A percentile compares a stretch with the other conserved stretches of the same genome.
These are phyloP conservation scores for Schizopygopsis pylzovi DNA, from an alignment of 2,797 vertebrate genomes.

Conservation along the genomic window DNA sequence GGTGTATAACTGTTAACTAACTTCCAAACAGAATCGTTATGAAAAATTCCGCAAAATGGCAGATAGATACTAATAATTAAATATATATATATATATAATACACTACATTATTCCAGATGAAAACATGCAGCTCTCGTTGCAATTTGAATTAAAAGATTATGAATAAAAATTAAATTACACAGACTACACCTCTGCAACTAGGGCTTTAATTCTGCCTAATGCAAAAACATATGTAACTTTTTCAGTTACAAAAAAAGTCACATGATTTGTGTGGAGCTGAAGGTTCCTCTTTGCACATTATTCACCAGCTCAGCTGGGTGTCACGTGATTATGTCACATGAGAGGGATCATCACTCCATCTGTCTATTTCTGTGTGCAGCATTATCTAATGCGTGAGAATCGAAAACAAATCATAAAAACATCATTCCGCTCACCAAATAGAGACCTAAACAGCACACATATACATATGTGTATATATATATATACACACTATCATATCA, in stretches of 20 bases:
- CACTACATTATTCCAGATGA: not conserved
- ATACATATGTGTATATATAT: too few species aligned
- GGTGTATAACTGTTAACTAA: not conserved
- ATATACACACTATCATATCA: not conserved
- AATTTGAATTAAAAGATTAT: not conserved
- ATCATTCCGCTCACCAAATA: not conserved
- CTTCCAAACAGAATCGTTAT: not conserved
- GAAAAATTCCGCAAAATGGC: not conserved
- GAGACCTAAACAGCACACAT: not conserved
- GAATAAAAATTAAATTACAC: not conserved
- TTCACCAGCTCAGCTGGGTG: slow-evolving; percentile 30
- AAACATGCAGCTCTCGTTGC: not conserved
- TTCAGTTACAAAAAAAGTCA: slow-evolving; percentile 8
- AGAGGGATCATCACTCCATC: slow-evolving; percentile 61
- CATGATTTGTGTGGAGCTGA: slow-evolving; percentile 23
- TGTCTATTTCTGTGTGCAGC: slow-evolving; percentile 47
- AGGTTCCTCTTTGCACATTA: slow-evolving; percentile 15
- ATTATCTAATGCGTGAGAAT: not conserved
- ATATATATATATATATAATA: too few species aligned
- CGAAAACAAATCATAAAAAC: not conserved
- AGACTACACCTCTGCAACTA: not conserved
- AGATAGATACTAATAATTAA: not conserved
- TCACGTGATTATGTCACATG: slow-evolving; percentile 77
- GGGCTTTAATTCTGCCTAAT: not conserved
- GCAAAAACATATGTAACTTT: not conserved